phyloP scores from a whole-genome alignment of 2,888 invertebrate genomes.

The Agrilus cyanescens region DNA sequence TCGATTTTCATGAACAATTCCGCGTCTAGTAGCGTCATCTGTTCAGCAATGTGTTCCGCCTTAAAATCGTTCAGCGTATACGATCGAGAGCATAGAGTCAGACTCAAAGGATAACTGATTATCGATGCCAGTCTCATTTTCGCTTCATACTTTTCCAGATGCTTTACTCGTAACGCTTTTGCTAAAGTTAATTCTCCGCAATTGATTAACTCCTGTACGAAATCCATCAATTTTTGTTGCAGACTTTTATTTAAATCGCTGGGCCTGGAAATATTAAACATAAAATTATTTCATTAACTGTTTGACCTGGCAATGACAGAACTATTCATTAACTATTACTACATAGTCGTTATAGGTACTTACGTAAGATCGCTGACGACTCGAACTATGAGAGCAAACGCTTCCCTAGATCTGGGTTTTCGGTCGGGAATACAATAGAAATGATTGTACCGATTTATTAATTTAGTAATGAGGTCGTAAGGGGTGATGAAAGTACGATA shows the following conservation, averaged over 20 bases:
- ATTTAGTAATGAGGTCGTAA: slow-evolving; percentile 70
- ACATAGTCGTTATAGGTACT: slow-evolving; percentile 34
- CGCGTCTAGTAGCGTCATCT: slow-evolving; percentile 94
- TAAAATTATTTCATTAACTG: no score
- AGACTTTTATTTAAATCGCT: slow-evolving; percentile 74
- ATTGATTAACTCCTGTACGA: slow-evolving; percentile 86
- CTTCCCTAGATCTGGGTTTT: slow-evolving; percentile 70
- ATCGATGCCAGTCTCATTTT: slow-evolving; percentile 22
- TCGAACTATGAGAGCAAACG: slow-evolving; percentile 84
- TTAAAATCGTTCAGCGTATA: slow-evolving; percentile 81
- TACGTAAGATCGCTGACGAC: slow-evolving; percentile 95
- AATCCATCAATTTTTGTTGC: slow-evolving; percentile 76
- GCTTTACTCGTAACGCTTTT: slow-evolving; percentile 76
- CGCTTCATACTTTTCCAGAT: slow-evolving; percentile 65
- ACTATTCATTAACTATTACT: slow-evolving; percentile 2
- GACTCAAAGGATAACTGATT: slow-evolving; percentile 16
- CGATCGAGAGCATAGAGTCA: slow-evolving; percentile 31
- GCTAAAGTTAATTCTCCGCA: slow-evolving; percentile 88
- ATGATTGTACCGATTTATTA: slow-evolving; percentile 67
- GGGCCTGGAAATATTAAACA: slow-evolving; percentile 43
- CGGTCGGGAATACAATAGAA: slow-evolving; percentile 62
- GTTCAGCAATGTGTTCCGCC: slow-evolving; percentile 90
- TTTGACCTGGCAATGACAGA: no score
- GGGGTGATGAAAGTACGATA: slow-evolving; percentile 93
- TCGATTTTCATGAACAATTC: slow-evolving; percentile 93